phyloP scores from a whole-genome alignment of 2,888 invertebrate genomes.

The Epiblema foenella region DNA sequence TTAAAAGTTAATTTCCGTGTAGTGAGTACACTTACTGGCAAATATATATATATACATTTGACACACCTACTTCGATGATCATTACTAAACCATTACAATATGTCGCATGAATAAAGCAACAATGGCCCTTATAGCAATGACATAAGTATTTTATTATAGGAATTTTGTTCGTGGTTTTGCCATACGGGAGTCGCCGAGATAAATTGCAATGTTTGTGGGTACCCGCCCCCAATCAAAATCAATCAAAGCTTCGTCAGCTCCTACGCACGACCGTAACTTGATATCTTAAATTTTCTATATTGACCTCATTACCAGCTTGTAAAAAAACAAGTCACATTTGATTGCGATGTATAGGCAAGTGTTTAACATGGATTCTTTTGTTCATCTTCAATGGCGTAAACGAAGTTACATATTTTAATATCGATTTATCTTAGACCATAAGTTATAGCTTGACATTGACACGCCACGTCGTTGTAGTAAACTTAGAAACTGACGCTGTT shows the following conservation, averaged over 20 bases:
- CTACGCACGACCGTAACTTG: conserved; percentile 51
- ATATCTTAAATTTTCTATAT: conserved; percentile 56
- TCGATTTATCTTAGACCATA: not conserved
- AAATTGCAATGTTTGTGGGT: conserved; percentile 56
- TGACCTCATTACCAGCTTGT: conserved; percentile 47
- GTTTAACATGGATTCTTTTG: conserved; percentile 24
- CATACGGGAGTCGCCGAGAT: conserved; percentile 46
- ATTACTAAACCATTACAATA: not conserved
- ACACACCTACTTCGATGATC: conserved; percentile 31
- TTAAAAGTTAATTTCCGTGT: conserved; percentile 5
- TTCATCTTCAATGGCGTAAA: conserved; percentile 34
- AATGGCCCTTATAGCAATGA: not conserved
- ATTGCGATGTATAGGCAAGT: conserved; percentile 25
- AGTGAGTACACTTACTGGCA: not conserved
- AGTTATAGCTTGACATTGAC: not conserved
- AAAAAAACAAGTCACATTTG: conserved; percentile 34
- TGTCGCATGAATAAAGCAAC: conserved; percentile 33
- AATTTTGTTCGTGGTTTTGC: not conserved
- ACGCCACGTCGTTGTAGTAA: not conserved
- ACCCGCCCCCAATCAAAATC: conserved; percentile 63
- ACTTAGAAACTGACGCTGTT: not conserved
- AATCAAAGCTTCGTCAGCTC: conserved; percentile 57
- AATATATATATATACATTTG: conserved; percentile 13
- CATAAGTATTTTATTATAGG: not conserved
- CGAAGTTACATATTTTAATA: conserved; percentile 8